phyloP scores from a whole-genome alignment of 1,140 invertebrate species.

The Adelges cooleyi region DNA sequence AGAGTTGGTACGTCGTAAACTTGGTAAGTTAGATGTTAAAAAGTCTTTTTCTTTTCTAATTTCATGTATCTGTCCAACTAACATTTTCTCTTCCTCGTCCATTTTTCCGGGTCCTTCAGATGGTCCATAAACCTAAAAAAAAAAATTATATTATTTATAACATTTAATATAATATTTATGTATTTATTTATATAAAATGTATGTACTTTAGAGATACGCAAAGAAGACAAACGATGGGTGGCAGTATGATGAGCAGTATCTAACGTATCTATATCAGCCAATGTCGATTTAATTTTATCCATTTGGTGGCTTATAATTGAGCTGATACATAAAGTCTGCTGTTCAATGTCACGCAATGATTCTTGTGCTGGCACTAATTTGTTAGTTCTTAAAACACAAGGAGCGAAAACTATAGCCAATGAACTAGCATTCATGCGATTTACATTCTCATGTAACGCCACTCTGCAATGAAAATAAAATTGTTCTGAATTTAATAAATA shows the following conservation, averaged over 20 bases:
- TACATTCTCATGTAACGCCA: slow-evolving; percentile 71
- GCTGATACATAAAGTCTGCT: slow-evolving; percentile 75
- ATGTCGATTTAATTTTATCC: slow-evolving; percentile 58
- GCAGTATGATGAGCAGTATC: slow-evolving; percentile 70
- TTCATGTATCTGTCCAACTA: slow-evolving; percentile 60
- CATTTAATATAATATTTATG: too few relatives aligned
- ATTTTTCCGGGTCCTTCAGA: slow-evolving; percentile 44
- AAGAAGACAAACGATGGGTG: slow-evolving; percentile 55
- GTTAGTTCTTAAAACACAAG: slow-evolving; percentile 80
- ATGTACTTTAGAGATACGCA: slow-evolving; percentile 57
- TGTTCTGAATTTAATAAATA: not conserved
- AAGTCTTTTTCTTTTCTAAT: slow-evolving; percentile 68
- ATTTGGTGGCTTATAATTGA: slow-evolving; percentile 72
- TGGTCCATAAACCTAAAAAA: slow-evolving; percentile 35
- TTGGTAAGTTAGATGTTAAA: slow-evolving; percentile 65
- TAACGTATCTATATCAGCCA: slow-evolving; percentile 78
- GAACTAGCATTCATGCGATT: slow-evolving; percentile 88
- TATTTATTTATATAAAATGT: not conserved
- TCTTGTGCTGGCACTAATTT: slow-evolving; percentile 78
- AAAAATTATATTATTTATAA: not conserved
- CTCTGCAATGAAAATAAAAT: slow-evolving; percentile 40
- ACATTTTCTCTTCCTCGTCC: slow-evolving; percentile 54
- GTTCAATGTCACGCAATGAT: slow-evolving; percentile 65
- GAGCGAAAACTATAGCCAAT: slow-evolving; percentile 88
- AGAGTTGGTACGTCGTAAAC: slow-evolving; percentile 62